These are phyloP conservation scores for Dicyrtomina minuta DNA, from an alignment of 2,888 invertebrate species.

Conservation along the genomic window DNA sequence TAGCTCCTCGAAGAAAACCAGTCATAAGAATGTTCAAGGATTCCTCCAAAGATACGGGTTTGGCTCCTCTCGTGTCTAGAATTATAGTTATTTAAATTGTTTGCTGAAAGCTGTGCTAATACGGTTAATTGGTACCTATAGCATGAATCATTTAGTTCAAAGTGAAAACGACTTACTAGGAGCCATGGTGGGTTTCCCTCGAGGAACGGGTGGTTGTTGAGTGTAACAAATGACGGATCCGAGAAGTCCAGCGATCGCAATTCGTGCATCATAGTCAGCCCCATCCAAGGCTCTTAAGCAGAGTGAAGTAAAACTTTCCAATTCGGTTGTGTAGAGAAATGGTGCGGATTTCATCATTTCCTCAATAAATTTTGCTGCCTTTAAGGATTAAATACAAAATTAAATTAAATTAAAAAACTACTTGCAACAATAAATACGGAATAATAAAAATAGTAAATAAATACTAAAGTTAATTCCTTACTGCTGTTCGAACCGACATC, in stretches of 20 bases:
- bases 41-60: constrained; percentile 82
- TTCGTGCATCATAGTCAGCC: constrained; percentile 86
- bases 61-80: constrained; percentile 60
- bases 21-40: constrained; percentile 86
- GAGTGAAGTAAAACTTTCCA: constrained; percentile 87
- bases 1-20: constrained; percentile 88
- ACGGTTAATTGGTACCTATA: no score
- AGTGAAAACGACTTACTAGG: constrained; percentile 55
- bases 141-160: no score
- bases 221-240: constrained; percentile 85
- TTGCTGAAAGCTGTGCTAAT: no score
- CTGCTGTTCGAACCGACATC: constrained; percentile 89
- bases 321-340: constrained; percentile 68
- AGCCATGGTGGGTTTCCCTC: constrained; percentile 57
- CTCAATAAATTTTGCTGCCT: constrained; percentile 67
- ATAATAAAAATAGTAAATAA: no score
- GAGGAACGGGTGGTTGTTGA: constrained; percentile 62
- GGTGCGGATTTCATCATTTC: constrained; percentile 49
- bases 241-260: constrained; percentile 86
- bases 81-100: not conserved
- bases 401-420: no score
- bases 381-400: no score
- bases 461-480: no score
- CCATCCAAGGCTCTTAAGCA: constrained; percentile 90
- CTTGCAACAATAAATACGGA: no score